These are phyloP conservation scores for Gibbula magus DNA, from an alignment of 2,888 invertebrate species.

Conservation along the genomic window DNA sequence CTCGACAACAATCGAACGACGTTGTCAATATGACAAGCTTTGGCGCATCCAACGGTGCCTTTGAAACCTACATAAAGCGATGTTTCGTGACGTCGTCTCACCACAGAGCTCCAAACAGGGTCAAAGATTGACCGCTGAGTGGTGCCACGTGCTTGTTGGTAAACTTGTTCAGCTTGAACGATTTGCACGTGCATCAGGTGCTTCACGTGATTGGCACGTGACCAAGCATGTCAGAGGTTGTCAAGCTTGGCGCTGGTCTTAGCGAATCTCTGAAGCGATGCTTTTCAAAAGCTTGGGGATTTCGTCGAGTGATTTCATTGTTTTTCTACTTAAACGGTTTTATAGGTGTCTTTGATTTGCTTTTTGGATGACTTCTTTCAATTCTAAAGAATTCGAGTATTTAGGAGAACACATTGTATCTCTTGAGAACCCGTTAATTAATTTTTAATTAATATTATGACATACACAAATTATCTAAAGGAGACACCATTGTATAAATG, in stretches of 20 bases:
- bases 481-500: no score
- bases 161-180: slow-evolving; percentile 4
- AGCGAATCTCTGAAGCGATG: neutral
- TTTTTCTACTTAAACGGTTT: slow-evolving; percentile 14
- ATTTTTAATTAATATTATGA: no score
- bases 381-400: no score
- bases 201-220: slow-evolving; percentile 5
- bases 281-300: neutral
- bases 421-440: no score
- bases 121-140: neutral
- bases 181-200: slow-evolving; percentile 6
- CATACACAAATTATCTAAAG: no score
- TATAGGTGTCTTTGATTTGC: neutral
- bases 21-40: no score
- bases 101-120: slow-evolving; percentile 6
- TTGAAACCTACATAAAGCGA: no score
- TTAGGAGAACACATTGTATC: no score
- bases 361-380: no score
- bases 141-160: neutral
- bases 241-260: neutral
- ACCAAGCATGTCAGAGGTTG: slow-evolving; percentile 7
- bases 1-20: no score
- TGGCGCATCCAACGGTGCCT: no score
- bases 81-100: neutral
- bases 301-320: neutral